Evolutionary conservation across 2,113 vertebrate species (phyloP).

Genomic region (Lagopus leucura): DNA sequence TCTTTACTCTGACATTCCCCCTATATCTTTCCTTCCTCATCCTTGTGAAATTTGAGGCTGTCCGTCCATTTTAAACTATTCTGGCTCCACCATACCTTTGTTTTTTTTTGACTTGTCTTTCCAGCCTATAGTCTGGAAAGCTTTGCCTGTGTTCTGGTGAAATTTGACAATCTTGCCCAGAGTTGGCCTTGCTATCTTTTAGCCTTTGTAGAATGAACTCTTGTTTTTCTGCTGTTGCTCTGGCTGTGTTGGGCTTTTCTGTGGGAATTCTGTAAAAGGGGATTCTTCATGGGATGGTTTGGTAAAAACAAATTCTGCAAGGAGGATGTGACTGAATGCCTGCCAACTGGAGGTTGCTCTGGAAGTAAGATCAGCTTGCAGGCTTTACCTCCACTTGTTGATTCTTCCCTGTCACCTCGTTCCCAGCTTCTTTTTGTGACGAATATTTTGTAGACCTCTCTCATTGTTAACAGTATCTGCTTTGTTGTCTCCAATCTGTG

Average conservation of each 20-base stretch:
- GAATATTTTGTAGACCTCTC: neutral
- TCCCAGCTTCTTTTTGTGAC: neutral
- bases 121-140: neutral
- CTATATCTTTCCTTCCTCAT: neutral
- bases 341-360: neutral
- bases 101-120: neutral
- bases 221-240: neutral
- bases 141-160: neutral
- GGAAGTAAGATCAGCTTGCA: neutral
- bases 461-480: neutral
- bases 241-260: neutral
- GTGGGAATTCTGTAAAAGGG: neutral
- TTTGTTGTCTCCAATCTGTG: neutral
- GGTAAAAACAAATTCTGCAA: neutral
- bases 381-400: no score
- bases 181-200: accelerated
- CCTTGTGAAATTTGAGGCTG: neutral
- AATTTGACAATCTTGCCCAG: neutral
- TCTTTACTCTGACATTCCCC: neutral
- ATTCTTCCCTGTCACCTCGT: neutral
- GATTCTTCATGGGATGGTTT: neutral
- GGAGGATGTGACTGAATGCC: neutral
- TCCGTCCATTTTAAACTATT: neutral
- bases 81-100: neutral
- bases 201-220: neutral